phyloP scores from a whole-genome alignment of 2,113 vertebrate genomes.

The Eidolon helvum region DNA sequence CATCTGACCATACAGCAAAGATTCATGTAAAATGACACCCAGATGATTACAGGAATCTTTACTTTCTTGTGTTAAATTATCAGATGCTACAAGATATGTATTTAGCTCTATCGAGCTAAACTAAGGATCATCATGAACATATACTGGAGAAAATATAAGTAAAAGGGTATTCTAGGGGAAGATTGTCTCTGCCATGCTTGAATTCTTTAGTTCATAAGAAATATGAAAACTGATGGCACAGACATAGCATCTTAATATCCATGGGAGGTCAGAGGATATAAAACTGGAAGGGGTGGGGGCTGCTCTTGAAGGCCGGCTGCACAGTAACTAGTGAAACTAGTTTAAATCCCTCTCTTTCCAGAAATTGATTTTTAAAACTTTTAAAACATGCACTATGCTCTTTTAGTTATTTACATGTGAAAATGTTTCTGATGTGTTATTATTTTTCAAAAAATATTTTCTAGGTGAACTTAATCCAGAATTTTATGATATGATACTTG shows the following conservation, averaged over 20 bases:
- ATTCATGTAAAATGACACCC: constrained; percentile 5
- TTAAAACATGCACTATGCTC: neutral
- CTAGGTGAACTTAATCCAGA: neutral
- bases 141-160: constrained; percentile 68
- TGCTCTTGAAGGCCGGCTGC: constrained; percentile 56
- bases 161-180: constrained; percentile 47
- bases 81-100: constrained; percentile 32
- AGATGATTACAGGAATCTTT: neutral
- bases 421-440: constrained; percentile 13
- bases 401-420: constrained; percentile 21
- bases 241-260: constrained; percentile 42
- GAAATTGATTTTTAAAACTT: constrained; percentile 36
- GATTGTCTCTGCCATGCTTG: constrained; percentile 56
- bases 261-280: constrained; percentile 72
- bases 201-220: constrained; percentile 64
- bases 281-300: constrained; percentile 69
- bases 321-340: neutral
- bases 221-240: constrained; percentile 77
- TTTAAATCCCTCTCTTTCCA: constrained; percentile 33
- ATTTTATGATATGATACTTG: neutral
- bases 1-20: neutral
- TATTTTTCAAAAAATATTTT: constrained; percentile 51
- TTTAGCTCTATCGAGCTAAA: constrained; percentile 61
- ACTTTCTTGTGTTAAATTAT: constrained; percentile 45
- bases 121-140: constrained; percentile 19